Percentiles rank a stretch among this genome's conserved stretches.
Evolutionary conservation across 2,888 invertebrate genomes (phyloP).

Genomic region (Hydrotaea cyrtoneurina): DNA sequence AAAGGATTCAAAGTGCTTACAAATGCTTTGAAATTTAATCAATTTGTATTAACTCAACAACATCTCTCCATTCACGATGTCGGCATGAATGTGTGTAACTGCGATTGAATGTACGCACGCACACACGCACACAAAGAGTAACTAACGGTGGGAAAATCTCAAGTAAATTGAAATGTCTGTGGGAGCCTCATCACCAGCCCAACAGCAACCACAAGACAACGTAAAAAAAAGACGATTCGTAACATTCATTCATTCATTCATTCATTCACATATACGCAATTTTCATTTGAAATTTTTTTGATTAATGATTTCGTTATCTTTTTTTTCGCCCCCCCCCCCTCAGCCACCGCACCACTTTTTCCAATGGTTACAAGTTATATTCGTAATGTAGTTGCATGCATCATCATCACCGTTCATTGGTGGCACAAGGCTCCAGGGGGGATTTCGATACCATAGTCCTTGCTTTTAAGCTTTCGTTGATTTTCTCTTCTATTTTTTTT

Average conservation of each 20-base stretch:
- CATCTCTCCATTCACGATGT: not conserved
- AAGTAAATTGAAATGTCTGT: conserved; percentile 59
- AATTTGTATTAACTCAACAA: conserved; percentile 54
- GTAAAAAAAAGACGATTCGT: no score
- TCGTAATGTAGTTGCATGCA: not conserved
- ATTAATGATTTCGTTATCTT: conserved; percentile 40
- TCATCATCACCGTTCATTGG: no score
- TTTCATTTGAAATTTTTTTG: conserved; percentile 27
- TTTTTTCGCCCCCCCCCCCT: not conserved
- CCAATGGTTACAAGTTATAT: not conserved
- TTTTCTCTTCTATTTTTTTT: not conserved
- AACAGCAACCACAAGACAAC: not conserved
- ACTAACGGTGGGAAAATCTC: not conserved
- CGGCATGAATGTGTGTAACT: not conserved
- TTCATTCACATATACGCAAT: conserved; percentile 10
- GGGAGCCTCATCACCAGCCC: not conserved
- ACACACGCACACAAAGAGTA: not conserved
- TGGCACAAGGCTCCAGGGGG: not conserved
- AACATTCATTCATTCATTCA: not conserved
- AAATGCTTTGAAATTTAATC: conserved; percentile 56
- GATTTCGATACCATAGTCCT: not conserved
- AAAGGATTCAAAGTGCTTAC: conserved; percentile 42
- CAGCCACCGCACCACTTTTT: no score
- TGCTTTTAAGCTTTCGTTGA: not conserved
- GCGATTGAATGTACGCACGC: conserved; percentile 19